Base-by-base conservation (phyloP, 1,140 invertebrate species). In the Nasonia longicornis region DNA sequence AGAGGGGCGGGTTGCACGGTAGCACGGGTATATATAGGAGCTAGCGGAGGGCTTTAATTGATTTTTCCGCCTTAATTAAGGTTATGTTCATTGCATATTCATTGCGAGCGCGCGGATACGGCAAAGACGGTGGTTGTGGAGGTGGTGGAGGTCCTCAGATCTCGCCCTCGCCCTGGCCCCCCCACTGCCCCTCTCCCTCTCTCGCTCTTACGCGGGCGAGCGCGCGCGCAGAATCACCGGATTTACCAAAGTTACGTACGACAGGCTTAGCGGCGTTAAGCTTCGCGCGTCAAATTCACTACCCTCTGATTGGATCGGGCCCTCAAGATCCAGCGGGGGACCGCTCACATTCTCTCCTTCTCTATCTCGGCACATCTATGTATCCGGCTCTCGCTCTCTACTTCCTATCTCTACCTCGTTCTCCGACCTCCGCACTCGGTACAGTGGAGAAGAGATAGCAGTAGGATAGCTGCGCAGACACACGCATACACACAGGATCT, bases 201-300 rank as follows among this genome's bases (percentile, higher is more conserved):
- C 52, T 20, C 52, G 16, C 52, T 20, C 52, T 20, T 42, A 42
- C 45, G 11, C 26, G 26, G 26, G 26, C 26, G 26, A 1, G 26
- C 58, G 20, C 31, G 26, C 3, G 38, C 42, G 38, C 16, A 48
- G 14, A 77, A 74, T 80, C 71, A 66, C 58, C 48, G 64, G 64
- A 67, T 79, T 79, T 79, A 35, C 78, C 38, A 10, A 73, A 79
- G 78, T 79, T 79, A 79, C 78, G 78, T 45, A 73, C 52, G 78
- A 45, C 66, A 26, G 45, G 67, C 77, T 78, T 71, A 66, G 67
- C 73, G 48, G 26, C 29, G 22, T 42, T 74, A 78, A 79, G 77
- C 77, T 75, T 45, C 45, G 52, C 35, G 69, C 76, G 64, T 82
- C 81, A 79, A 79, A 82, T 79, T 79, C 81, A 79, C 81, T 79